phyloP scores from a whole-genome alignment of 2,113 vertebrate species.

The Ophthalmolycus amberensis region DNA sequence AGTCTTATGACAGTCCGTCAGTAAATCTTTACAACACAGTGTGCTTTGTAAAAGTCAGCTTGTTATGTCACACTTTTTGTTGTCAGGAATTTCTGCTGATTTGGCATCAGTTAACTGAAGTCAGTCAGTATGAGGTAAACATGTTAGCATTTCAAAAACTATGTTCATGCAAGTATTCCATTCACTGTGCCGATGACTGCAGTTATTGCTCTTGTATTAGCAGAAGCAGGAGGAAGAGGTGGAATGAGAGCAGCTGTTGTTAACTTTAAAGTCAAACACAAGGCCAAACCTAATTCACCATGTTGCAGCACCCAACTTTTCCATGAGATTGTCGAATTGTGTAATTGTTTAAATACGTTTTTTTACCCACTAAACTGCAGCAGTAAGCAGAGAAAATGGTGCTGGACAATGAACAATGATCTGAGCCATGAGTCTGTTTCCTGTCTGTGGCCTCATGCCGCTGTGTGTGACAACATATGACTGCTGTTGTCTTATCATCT shows the following conservation, averaged over 20 bases:
- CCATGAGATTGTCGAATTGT: conserved; percentile 27
- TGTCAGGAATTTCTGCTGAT: neutral
- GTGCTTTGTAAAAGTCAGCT: neutral
- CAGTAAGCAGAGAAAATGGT: conserved; percentile 61
- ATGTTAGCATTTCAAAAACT: neutral
- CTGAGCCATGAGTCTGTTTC: conserved; percentile 69
- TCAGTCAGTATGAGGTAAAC: neutral
- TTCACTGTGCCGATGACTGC: conserved; percentile 2
- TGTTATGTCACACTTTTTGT: neutral
- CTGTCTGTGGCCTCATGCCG: conserved; percentile 53
- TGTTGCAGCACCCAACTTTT: conserved; percentile 35
- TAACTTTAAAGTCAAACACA: neutral
- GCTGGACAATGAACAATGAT: conserved; percentile 74
- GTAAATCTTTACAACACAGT: neutral
- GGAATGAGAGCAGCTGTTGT: neutral
- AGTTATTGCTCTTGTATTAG: neutral
- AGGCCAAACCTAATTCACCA: neutral
- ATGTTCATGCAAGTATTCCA: neutral
- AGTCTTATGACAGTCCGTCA: conserved; percentile 38
- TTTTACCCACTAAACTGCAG: conserved; percentile 60
- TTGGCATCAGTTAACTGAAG: conserved; percentile 6
- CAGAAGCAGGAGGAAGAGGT: neutral
- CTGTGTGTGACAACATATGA: conserved; percentile 70
- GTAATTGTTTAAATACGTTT: conserved; percentile 45
- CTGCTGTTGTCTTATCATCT: conserved; percentile 77